These are phyloP conservation scores for Enteromius radiatus DNA, from an alignment of 2,797 vertebrate species.

Conservation along the genomic window DNA sequence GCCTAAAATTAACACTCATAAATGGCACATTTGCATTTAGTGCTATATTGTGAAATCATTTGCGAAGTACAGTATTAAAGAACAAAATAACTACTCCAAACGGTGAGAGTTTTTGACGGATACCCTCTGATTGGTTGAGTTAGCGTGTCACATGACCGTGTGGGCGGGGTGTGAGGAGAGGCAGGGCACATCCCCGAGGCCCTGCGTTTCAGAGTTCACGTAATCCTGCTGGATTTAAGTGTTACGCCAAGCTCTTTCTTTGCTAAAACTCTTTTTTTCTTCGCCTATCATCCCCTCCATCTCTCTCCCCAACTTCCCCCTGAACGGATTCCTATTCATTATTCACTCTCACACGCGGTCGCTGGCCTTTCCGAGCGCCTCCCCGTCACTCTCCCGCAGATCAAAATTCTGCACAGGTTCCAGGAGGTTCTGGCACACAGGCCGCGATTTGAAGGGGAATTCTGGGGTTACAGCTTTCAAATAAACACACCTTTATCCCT, in stretches of 20 bases:
- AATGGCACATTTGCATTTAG: neutral
- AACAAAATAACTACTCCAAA: neutral
- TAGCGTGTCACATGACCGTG: constrained; percentile 79
- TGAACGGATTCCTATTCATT: constrained; percentile 73
- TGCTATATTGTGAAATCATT: neutral
- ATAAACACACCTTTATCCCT: constrained; percentile 80
- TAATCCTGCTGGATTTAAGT: constrained; percentile 59
- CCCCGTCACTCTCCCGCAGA: constrained; percentile 60
- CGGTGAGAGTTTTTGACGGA: neutral
- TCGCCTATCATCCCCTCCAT: constrained; percentile 30
- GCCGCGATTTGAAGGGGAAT: constrained; percentile 66
- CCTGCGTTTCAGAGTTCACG: constrained; percentile 66
- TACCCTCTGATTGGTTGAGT: constrained; percentile 51
- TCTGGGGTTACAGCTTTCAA: constrained; percentile 74
- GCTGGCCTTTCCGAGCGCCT: constrained; percentile 61
- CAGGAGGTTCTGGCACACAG: constrained; percentile 68
- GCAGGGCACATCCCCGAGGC: constrained; percentile 65
- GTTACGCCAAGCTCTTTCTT: constrained; percentile 38
- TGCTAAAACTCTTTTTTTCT: constrained; percentile 22
- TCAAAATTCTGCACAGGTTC: constrained; percentile 72
- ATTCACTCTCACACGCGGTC: constrained; percentile 77
- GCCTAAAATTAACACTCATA: neutral
- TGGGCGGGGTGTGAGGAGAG: constrained; percentile 69
- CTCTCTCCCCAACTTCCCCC: constrained; percentile 55
- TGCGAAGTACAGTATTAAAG: constrained; percentile 28